Percentiles rank a stretch among this genome's conserved stretches.
These are phyloP conservation scores for Cardiocondyla obscurior DNA, from an alignment of 1,140 invertebrate genomes.

Conservation along the genomic window DNA sequence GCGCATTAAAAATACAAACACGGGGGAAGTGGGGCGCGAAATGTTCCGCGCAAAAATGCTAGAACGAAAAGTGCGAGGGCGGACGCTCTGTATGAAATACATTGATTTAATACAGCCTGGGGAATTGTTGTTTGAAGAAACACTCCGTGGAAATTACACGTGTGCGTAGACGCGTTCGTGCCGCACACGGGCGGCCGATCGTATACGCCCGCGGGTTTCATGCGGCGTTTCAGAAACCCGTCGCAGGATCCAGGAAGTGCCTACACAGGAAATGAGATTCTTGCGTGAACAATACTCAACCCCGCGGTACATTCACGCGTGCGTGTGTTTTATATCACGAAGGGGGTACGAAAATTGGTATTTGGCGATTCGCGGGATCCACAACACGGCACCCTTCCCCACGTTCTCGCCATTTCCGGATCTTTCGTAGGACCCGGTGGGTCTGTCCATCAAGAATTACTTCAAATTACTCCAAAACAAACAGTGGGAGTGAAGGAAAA, in stretches of 20 bases:
- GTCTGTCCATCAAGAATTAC: background rate
- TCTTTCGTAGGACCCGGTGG: background rate
- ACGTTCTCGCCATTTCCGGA: background rate
- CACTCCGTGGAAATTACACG: background rate
- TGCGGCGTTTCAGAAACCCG: conserved; percentile 45
- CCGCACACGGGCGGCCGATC: conserved; percentile 5
- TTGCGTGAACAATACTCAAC: conserved; percentile 73
- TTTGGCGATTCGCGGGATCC: conserved; percentile 18
- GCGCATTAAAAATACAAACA: no score
- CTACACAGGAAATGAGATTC: conserved; percentile 73
- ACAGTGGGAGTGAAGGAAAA: background rate
- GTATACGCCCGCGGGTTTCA: conserved; percentile 36
- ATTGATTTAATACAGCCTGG: no score
- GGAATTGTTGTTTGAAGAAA: no score
- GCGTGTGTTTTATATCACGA: background rate
- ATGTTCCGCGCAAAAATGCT: no score
- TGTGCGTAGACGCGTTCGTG: conserved; percentile 26
- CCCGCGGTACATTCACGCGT: background rate
- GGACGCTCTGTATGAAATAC: background rate
- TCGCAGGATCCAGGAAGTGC: conserved; percentile 68
- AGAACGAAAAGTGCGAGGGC: no score
- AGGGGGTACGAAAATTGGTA: conserved; percentile 9
- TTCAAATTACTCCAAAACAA: background rate
- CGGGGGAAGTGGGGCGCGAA: no score
- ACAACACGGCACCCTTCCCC: background rate